Evolutionary conservation across 2,888 invertebrate genomes (phyloP).

Genomic region (Acanthosepion esculentum): DNA sequence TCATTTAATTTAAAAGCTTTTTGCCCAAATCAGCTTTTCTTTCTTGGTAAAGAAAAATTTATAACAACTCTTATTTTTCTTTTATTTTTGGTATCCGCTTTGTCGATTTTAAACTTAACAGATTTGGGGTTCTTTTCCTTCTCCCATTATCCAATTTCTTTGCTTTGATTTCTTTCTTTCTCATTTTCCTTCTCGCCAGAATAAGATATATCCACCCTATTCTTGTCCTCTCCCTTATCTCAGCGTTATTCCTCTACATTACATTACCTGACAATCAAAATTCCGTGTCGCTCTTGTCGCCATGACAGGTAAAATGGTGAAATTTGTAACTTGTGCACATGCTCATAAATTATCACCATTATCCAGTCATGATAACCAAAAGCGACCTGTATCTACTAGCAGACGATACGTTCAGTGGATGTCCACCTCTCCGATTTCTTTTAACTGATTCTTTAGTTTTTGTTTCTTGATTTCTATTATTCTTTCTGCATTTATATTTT

Average conservation of each 20-base stretch:
- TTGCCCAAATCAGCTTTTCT: too few relatives aligned
- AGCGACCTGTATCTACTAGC: neutral
- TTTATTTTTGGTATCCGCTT: too few relatives aligned
- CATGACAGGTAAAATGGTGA: neutral
- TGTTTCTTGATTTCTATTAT: neutral
- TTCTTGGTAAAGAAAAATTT: too few relatives aligned
- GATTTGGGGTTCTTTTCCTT: too few relatives aligned
- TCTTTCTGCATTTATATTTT: too few relatives aligned
- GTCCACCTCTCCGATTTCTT: neutral
- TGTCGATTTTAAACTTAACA: too few relatives aligned
- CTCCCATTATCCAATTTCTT: too few relatives aligned
- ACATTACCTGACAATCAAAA: constrained; percentile 33
- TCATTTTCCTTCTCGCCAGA: too few relatives aligned
- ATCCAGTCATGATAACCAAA: neutral
- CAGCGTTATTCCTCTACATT: neutral
- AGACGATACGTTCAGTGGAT: neutral
- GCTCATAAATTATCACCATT: neutral
- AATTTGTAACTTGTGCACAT: neutral
- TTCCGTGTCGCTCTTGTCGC: neutral
- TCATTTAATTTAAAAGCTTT: too few relatives aligned
- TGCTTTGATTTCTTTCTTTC: too few relatives aligned
- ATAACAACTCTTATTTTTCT: too few relatives aligned
- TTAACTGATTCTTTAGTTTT: neutral
- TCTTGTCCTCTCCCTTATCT: neutral
- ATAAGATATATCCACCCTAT: neutral